Evolutionary conservation across 2,113 vertebrate species (phyloP), one percentile per base, ranked within the genome.

Genomic region (Albula glossodonta): DNA sequence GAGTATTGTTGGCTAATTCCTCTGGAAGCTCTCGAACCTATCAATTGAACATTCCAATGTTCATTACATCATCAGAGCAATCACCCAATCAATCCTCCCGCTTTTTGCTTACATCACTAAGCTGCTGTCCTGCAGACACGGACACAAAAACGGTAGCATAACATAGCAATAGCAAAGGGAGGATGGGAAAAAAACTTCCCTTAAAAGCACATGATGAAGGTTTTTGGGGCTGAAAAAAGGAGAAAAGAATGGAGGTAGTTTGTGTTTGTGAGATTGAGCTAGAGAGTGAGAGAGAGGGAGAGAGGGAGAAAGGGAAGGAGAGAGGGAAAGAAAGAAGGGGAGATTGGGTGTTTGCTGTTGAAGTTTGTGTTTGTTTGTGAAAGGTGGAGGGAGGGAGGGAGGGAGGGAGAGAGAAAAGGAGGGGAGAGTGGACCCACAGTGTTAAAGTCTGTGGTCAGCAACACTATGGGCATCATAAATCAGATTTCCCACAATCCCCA

Each of bases 401-500:
- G 53, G 50, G 41, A 74, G 83, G 2, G 22, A 22, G 31, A 7
- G 17, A 48, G 22, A 15, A 15, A 17, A 60, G 41, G 25, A 9
- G 17, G 53, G 2, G 41, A 15, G 15, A 86, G 88, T 81, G 83
- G 78, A 63, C 84, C 87, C 78, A 84, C 84, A 87, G 82, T 77
- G 19, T 86, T 90, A 94, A 95, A 94, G 87, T 93, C 92, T 90
- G 91, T 93, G 94, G 94, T 96, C 95, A 96, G 96, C 95, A 96
- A 90, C 93, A 93, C 94, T 86, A 86, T 87, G 70, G 92, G 93
- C 93, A 90, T 96, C 94, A 96, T 96, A 96, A 95, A 95, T 96
- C 95, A 96, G 93, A 94, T 95, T 95, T 94, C 95, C 94, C 95
- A 94, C 93, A 96, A 95, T 95, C 94, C 94, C 92, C 94, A 85